Evolutionary conservation across 1,140 invertebrate species (phyloP).

Genomic region (Theocolax elegans): DNA sequence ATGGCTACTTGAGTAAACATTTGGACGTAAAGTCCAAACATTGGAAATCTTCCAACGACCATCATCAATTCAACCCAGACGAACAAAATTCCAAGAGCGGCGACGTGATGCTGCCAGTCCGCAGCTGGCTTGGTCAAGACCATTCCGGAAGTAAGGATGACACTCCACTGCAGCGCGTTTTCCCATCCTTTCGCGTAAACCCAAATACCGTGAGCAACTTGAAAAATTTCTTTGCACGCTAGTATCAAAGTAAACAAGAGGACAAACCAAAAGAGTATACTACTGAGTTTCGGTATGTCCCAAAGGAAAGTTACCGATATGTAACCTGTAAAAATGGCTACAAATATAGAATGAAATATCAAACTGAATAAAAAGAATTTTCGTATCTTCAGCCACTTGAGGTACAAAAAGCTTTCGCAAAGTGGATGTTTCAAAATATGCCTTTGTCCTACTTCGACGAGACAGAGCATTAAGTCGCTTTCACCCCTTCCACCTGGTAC

Average conservation of each 20-base stretch:
- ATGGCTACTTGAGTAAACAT: constrained; percentile 86
- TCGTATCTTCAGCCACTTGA: constrained; percentile 85
- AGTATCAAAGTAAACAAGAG: constrained; percentile 71
- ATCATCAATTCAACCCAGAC: constrained; percentile 86
- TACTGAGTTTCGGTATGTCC: constrained; percentile 69
- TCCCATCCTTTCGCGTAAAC: constrained; percentile 83
- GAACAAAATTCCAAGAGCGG: constrained; percentile 80
- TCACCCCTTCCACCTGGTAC: constrained; percentile 76
- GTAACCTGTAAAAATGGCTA: constrained; percentile 77
- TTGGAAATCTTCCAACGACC: constrained; percentile 84
- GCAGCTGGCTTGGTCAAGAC: constrained; percentile 53
- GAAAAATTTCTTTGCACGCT: constrained; percentile 79
- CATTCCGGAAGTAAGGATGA: constrained; percentile 77
- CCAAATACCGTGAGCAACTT: constrained; percentile 75
- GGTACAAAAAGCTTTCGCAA: constrained; percentile 82
- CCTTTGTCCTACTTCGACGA: constrained; percentile 80
- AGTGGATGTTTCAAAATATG: constrained; percentile 83
- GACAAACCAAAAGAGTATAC: constrained; percentile 68
- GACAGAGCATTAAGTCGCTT: constrained; percentile 77
- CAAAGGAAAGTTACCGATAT: constrained; percentile 69
- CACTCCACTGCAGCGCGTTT: constrained; percentile 84
- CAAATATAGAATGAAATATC: constrained; percentile 81
- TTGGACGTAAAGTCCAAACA: constrained; percentile 86
- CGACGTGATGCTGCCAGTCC: constrained; percentile 82
- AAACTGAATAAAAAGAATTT: constrained; percentile 86